These are phyloP conservation scores for Colinus virginianus DNA, from an alignment of 2,113 vertebrate species.

Conservation along the genomic window DNA sequence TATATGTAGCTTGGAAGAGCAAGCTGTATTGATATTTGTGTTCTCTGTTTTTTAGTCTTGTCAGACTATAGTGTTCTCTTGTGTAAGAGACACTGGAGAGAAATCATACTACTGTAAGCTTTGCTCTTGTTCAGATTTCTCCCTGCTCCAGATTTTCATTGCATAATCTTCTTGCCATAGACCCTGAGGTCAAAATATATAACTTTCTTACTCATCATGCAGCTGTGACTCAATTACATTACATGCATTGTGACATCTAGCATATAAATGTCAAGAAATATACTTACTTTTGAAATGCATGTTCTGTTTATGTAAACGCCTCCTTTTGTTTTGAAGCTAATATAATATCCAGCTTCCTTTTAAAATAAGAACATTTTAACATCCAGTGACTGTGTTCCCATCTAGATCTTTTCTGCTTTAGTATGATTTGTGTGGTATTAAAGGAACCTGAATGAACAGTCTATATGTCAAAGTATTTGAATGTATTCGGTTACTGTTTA, in stretches of 20 bases:
- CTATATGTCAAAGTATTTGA: not conserved
- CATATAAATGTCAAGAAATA: not conserved
- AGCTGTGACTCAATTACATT: not conserved
- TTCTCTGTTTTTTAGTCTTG: not conserved
- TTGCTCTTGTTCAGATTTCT: not conserved
- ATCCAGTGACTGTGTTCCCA: not conserved
- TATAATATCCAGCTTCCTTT: not conserved
- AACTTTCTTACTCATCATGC: not conserved
- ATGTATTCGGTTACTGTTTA: not conserved
- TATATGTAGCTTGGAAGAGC: not conserved
- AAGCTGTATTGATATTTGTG: not conserved
- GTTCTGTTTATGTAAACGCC: not conserved
- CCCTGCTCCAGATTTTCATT: not conserved
- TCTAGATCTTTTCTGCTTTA: not conserved
- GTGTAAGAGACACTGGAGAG: not conserved
- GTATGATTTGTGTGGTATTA: not conserved
- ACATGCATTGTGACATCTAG: fast-evolving
- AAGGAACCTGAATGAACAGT: not conserved
- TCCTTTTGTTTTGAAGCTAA: not conserved
- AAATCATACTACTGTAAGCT: not conserved
- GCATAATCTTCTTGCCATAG: not conserved
- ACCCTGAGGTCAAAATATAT: not conserved
- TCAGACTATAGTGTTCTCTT: not conserved
- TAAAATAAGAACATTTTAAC: not conserved
- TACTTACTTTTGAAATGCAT: not conserved